Conservation (phyloP, 2,113 vertebrate species). For the Rafetus swinhoei region DNA sequence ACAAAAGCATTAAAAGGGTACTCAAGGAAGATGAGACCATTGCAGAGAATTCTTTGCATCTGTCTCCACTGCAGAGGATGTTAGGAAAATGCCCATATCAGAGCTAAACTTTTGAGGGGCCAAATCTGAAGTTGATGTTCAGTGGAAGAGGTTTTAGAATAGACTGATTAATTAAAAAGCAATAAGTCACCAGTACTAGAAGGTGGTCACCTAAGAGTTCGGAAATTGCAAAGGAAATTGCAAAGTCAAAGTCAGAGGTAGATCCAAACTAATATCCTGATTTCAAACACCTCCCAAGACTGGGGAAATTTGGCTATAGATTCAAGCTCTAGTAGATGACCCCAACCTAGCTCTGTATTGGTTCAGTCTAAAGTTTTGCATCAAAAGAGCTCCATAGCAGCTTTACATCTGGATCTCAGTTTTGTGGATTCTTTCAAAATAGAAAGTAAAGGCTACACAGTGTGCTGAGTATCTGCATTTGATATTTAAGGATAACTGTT, state of each 20-base stretch:
- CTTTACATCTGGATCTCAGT: not conserved
- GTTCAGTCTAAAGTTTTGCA: not conserved
- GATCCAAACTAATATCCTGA: not conserved
- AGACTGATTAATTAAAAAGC: not conserved
- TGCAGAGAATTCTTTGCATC: not conserved
- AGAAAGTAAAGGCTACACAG: not conserved
- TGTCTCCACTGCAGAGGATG: not conserved
- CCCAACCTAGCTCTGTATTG: not conserved
- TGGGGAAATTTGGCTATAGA: not conserved
- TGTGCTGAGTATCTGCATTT: rapidly evolving
- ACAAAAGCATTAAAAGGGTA: not conserved
- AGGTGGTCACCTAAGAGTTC: not conserved
- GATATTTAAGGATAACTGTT: not conserved
- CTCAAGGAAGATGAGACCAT: not conserved
- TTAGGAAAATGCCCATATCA: not conserved
- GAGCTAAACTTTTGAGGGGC: not conserved
- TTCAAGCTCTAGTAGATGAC: not conserved
- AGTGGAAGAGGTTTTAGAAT: not conserved
- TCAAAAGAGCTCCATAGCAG: not conserved
- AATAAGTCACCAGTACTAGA: not conserved
- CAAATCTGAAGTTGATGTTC: not conserved
- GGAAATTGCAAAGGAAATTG: not conserved
- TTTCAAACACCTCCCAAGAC: not conserved
- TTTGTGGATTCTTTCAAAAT: not conserved
- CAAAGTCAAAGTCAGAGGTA: not conserved